Evolutionary conservation across 2,797 vertebrate species (phyloP).

Genomic region (Thamnophis elegans): DNA sequence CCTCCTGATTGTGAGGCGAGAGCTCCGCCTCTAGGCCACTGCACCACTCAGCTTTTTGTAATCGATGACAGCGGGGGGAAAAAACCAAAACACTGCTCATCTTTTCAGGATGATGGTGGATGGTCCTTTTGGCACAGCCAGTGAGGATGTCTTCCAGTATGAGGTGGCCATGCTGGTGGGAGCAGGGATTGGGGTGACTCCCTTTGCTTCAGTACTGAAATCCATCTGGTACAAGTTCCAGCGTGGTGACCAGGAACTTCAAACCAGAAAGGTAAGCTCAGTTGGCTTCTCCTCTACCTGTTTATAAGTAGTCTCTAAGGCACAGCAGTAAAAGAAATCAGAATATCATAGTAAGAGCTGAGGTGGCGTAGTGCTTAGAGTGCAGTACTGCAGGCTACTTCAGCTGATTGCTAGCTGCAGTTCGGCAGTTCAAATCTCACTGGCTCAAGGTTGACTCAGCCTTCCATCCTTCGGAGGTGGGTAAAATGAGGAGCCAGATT

Average conservation of each 20-base stretch:
- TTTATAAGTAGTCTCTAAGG: neutral
- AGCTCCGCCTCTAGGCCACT: no score
- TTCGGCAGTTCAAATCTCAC: no score
- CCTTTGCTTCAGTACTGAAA: conserved; percentile 92
- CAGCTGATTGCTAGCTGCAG: no score
- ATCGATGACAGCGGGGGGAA: neutral
- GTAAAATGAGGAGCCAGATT: no score
- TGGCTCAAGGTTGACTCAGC: no score
- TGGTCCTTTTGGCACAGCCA: conserved; percentile 90
- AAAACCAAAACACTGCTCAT: neutral
- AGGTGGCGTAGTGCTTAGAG: no score
- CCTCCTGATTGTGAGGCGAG: no score
- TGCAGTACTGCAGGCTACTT: no score
- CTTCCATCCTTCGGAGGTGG: no score
- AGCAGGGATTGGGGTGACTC: conserved; percentile 88
- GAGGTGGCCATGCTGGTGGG: conserved; percentile 91
- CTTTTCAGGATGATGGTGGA: conserved; percentile 83
- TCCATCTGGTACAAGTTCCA: conserved; percentile 95
- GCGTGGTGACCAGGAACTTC: conserved; percentile 79
- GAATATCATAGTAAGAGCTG: no score
- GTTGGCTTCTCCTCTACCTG: neutral
- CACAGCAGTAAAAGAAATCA: neutral
- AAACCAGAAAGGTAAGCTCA: conserved; percentile 80
- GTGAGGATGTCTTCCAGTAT: conserved; percentile 89
- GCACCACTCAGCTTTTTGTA: no score